A percentile compares a stretch with the other conserved stretches of the same genome.
Conservation (phyloP, 2,888 invertebrate species). For the Morpho helenor region DNA sequence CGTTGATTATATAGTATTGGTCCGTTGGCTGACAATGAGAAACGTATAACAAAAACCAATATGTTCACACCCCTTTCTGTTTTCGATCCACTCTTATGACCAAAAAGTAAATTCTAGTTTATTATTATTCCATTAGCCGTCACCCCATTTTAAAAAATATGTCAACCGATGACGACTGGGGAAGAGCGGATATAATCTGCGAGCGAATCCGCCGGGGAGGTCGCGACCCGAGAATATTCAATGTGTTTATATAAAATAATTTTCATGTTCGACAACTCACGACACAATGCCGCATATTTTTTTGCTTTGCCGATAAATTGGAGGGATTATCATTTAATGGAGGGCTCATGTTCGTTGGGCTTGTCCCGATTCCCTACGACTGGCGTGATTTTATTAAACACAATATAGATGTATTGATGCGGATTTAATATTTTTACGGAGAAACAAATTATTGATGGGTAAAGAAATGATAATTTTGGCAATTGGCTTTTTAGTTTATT, state of each 20-base stretch:
- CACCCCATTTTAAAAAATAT: conserved; percentile 77
- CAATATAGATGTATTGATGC: conserved; percentile 53
- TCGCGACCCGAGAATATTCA: conserved; percentile 68
- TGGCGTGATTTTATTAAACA: conserved; percentile 76
- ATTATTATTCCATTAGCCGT: conserved; percentile 78
- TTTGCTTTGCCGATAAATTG: conserved; percentile 75
- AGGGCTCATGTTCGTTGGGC: conserved; percentile 76
- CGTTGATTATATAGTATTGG: conserved; percentile 77
- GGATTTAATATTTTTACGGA: conserved; percentile 16
- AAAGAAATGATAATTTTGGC: neutral
- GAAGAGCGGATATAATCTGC: conserved; percentile 60
- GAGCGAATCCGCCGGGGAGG: conserved; percentile 46
- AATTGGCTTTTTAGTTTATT: neutral
- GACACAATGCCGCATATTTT: conserved; percentile 71
- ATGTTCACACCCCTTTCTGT: conserved; percentile 77
- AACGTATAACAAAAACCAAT: conserved; percentile 67
- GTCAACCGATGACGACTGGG: conserved; percentile 73
- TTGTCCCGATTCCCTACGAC: conserved; percentile 73
- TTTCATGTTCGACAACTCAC: conserved; percentile 77
- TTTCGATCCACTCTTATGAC: conserved; percentile 71
- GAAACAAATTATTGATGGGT: neutral
- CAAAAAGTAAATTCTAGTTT: conserved; percentile 79
- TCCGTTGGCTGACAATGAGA: conserved; percentile 69
- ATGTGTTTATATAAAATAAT: conserved; percentile 79
- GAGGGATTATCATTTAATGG: conserved; percentile 78